These are phyloP conservation scores for Euzophera pinguis DNA, from an alignment of 2,888 invertebrate genomes.

Conservation along the genomic window DNA sequence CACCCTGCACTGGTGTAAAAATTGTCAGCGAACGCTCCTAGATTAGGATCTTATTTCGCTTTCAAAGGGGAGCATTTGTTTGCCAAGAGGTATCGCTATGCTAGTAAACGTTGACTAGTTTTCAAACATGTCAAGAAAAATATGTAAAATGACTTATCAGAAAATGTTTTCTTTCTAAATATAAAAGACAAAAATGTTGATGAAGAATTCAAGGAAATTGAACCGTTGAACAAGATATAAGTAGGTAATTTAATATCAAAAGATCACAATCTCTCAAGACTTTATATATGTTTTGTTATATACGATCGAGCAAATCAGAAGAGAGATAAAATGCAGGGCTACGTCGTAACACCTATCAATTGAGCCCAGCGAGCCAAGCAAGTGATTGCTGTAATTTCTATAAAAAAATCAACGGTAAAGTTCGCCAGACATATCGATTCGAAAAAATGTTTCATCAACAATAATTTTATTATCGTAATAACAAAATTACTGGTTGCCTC, in stretches of 20 bases:
- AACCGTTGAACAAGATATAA: background rate
- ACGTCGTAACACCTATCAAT: constrained; percentile 66
- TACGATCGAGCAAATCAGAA: constrained; percentile 33
- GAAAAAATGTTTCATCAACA: constrained; percentile 79
- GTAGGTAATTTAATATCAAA: background rate
- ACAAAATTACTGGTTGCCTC: constrained; percentile 74
- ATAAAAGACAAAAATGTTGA: background rate
- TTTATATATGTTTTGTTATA: constrained; percentile 10
- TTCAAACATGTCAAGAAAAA: background rate
- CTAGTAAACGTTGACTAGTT: background rate
- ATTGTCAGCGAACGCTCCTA: constrained; percentile 71
- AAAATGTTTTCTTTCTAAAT: background rate
- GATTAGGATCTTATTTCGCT: constrained; percentile 71
- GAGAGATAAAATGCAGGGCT: constrained; percentile 41
- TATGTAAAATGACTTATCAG: background rate
- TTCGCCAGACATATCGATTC: constrained; percentile 75
- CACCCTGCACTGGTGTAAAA: constrained; percentile 74
- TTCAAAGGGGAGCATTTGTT: constrained; percentile 41
- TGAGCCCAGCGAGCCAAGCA: constrained; percentile 53
- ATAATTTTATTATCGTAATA: constrained; percentile 80
- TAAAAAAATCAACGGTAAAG: constrained; percentile 75
- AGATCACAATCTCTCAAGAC: background rate
- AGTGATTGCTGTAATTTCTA: constrained; percentile 76
- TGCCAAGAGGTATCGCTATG: constrained; percentile 19
- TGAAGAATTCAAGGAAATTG: background rate